phyloP scores from a whole-genome alignment of 2,797 vertebrate species.

The Falco rusticolus region DNA sequence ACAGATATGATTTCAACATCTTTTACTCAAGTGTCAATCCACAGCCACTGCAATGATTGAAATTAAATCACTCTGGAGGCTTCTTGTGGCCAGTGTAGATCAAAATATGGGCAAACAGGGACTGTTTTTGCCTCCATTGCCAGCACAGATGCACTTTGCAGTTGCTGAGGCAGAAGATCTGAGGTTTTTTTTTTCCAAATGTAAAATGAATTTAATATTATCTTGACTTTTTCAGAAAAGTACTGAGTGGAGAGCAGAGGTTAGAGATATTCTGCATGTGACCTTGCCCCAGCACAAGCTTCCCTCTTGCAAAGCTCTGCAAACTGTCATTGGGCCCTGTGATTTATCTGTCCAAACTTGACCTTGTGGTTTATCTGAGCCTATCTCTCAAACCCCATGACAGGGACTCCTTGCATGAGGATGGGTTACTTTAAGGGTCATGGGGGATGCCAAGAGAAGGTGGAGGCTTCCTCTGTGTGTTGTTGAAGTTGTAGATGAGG shows the following conservation, averaged over 20 bases:
- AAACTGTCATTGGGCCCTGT: background rate
- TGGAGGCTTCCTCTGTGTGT: background rate
- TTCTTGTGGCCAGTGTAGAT: background rate
- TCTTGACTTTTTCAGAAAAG: constrained; percentile 2
- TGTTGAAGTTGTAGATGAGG: background rate
- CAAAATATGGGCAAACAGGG: background rate
- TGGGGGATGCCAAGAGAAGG: background rate
- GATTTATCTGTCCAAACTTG: background rate
- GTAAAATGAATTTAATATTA: background rate
- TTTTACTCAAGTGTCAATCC: background rate
- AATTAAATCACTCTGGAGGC: background rate
- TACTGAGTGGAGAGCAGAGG: background rate
- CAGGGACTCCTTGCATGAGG: background rate
- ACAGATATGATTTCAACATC: background rate
- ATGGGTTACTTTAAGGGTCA: background rate
- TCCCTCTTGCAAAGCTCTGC: background rate
- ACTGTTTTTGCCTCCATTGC: background rate
- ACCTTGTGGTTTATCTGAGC: background rate
- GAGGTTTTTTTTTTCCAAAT: rapidly evolving
- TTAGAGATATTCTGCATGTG: background rate
- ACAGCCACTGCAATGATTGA: background rate
- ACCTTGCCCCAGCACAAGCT: background rate
- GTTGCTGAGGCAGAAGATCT: background rate
- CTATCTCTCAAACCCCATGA: background rate
- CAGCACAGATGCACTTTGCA: background rate